Conservation (phyloP, 2,113 vertebrate species). For the Cyprinus carpio region DNA sequence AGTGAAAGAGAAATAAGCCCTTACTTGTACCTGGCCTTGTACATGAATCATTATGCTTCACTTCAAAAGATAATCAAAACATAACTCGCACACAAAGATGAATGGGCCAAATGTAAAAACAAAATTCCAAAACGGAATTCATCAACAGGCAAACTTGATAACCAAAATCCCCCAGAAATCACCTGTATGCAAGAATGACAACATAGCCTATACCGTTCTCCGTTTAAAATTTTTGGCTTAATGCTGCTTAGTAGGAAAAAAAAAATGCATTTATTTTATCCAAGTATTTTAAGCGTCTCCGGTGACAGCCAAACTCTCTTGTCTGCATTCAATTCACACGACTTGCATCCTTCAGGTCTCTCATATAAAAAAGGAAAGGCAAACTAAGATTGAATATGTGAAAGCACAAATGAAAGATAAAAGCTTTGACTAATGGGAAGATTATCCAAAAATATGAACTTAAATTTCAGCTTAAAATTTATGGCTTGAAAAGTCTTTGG, state of each 20-base stretch:
- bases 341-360: neutral
- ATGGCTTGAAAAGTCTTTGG: neutral
- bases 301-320: no score
- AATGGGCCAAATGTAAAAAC: neutral
- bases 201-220: no score
- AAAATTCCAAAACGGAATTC: neutral
- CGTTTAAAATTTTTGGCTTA: no score
- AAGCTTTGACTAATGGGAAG: neutral
- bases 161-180: neutral
- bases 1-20: constrained; percentile 1
- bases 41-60: neutral
- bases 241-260: no score
- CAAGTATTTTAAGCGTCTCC: no score
- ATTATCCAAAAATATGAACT: neutral
- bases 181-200: neutral
- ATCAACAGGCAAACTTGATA: neutral
- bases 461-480: neutral
- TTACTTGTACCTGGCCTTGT: neutral
- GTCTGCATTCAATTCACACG: neutral
- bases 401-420: neutral
- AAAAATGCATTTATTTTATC: no score
- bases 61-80: neutral
- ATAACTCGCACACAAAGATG: neutral
- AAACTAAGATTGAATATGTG: neutral
- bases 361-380: neutral